phyloP scores from a whole-genome alignment of 2,888 invertebrate genomes.

The Cyaniris semiargus region DNA sequence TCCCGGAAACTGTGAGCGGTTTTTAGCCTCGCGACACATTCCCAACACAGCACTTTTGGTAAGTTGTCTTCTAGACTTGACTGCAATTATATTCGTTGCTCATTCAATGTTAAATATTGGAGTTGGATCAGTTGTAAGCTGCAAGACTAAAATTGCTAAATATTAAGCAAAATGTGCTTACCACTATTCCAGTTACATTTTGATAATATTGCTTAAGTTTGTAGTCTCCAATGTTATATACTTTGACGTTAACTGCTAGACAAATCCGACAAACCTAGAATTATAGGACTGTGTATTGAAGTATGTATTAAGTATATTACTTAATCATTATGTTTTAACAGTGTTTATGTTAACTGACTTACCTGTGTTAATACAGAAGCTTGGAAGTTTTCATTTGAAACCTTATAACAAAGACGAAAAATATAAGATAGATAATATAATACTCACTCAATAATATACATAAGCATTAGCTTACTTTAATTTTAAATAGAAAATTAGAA shows the following conservation, averaged over 20 bases:
- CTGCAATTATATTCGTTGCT: neutral
- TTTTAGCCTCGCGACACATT: slow-evolving; percentile 23
- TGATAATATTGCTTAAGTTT: slow-evolving; percentile 10
- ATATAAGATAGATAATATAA: neutral
- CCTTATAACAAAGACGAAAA: neutral
- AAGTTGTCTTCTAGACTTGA: slow-evolving; percentile 15
- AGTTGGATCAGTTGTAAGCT: neutral
- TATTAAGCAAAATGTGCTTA: neutral
- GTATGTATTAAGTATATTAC: too few relatives aligned
- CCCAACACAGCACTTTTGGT: slow-evolving; percentile 31
- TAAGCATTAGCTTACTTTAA: too few relatives aligned
- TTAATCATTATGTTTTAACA: too few relatives aligned
- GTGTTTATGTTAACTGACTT: neutral
- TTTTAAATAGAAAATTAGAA: too few relatives aligned
- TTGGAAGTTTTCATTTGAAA: slow-evolving; percentile 8
- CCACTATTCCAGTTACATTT: slow-evolving; percentile 16
- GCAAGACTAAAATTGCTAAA: neutral
- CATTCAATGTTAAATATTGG: neutral
- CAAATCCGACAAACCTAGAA: slow-evolving; percentile 23
- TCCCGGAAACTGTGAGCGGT: slow-evolving; percentile 14
- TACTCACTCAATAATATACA: neutral
- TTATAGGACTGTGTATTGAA: neutral
- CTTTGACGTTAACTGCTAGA: neutral
- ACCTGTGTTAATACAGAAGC: slow-evolving; percentile 4
- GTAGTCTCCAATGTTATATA: slow-evolving; percentile 24